These are phyloP conservation scores for Fulmarus glacialis DNA, from an alignment of 2,113 vertebrate genomes.

Conservation along the genomic window DNA sequence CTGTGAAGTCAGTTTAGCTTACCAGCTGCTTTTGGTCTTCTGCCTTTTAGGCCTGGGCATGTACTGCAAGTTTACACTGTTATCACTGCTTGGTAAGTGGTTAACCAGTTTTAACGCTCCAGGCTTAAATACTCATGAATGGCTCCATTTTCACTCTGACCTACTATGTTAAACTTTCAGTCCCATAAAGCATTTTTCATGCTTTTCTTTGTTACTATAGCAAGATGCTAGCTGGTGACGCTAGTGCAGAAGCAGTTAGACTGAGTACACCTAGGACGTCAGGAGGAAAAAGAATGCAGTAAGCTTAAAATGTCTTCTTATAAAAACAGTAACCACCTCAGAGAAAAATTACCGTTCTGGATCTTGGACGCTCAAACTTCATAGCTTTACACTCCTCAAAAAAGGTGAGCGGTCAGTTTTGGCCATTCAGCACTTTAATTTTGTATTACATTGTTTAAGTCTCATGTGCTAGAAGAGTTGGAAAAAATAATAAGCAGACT, in stretches of 20 bases:
- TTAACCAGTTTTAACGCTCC: not conserved
- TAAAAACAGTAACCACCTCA: not conserved
- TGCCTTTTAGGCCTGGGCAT: not conserved
- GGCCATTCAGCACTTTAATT: not conserved
- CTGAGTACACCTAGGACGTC: not conserved
- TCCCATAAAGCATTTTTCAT: not conserved
- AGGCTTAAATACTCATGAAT: not conserved
- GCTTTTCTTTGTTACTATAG: not conserved
- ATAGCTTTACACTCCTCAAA: not conserved
- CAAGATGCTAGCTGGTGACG: not conserved
- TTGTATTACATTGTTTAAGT: not conserved
- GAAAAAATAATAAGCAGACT: not conserved
- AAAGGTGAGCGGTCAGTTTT: not conserved
- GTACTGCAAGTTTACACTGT: not conserved
- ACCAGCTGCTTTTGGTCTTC: conserved; percentile 31
- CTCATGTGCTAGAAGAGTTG: not conserved
- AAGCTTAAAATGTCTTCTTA: not conserved
- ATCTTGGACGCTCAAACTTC: not conserved
- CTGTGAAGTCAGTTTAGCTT: conserved; percentile 29
- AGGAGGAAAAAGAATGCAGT: not conserved
- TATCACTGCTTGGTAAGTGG: not conserved
- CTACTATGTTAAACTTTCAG: not conserved
- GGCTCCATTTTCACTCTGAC: not conserved
- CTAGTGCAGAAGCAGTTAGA: not conserved
- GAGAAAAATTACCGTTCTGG: not conserved